Percentiles rank a stretch among this genome's conserved stretches.
These are phyloP conservation scores for Drosophila sucinea DNA, from an alignment of 1,140 invertebrate genomes.

Conservation along the genomic window DNA sequence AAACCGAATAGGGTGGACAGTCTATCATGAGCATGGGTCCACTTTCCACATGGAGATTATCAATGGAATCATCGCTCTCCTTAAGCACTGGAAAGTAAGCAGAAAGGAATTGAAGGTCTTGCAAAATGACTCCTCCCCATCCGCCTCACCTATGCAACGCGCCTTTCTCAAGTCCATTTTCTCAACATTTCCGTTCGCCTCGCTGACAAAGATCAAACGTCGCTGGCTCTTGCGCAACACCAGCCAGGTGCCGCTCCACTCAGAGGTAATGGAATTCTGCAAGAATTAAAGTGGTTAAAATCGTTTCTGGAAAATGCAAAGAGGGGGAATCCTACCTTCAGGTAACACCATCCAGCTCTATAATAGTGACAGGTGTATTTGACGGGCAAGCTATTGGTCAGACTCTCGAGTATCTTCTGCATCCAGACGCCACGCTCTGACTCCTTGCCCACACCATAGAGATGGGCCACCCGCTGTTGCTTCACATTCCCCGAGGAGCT, in stretches of 20 bases:
- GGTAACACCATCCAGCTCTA: constrained; percentile 87
- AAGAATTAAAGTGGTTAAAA: not conserved
- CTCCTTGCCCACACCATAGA: constrained; percentile 80
- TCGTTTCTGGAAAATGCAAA: not conserved
- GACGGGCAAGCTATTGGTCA: constrained; percentile 86
- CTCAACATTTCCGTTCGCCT: constrained; percentile 84
- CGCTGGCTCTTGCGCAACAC: constrained; percentile 87
- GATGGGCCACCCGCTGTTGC: constrained; percentile 65
- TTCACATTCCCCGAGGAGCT: constrained; percentile 71
- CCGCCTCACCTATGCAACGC: constrained; percentile 87
- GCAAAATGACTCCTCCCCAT: not conserved
- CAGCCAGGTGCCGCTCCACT: constrained; percentile 91
- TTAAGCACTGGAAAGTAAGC: constrained; percentile 75
- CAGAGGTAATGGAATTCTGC: constrained; percentile 86
- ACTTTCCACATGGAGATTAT: constrained; percentile 84
- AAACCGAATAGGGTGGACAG: constrained; percentile 86
- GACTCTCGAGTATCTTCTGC: constrained; percentile 87
- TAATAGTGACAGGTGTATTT: constrained; percentile 86
- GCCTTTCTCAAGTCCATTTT: constrained; percentile 92
- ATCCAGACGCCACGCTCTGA: constrained; percentile 86
- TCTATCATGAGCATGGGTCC: constrained; percentile 88
- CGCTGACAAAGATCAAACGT: constrained; percentile 87
- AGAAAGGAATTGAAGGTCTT: not conserved
- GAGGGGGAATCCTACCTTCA: constrained; percentile 85
- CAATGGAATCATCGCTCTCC: constrained; percentile 77